A percentile compares a stretch with the other conserved stretches of the same genome.
phyloP scores from a whole-genome alignment of 2,888 invertebrate genomes.

The Athalia rosae region DNA sequence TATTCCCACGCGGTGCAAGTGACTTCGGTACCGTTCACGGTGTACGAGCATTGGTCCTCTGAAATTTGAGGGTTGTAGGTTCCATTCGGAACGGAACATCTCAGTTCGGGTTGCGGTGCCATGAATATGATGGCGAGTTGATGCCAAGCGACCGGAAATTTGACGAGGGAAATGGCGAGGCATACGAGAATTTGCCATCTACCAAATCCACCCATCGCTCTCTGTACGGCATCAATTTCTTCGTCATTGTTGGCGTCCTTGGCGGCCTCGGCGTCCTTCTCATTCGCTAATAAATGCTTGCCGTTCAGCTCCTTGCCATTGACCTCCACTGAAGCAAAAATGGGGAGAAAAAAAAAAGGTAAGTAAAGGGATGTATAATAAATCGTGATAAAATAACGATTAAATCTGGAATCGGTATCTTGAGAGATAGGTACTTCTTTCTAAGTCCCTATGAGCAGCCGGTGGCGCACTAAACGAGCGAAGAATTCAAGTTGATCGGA shows the following conservation, averaged over 20 bases:
- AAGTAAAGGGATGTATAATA: constrained; percentile 5
- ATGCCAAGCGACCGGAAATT: constrained; percentile 89
- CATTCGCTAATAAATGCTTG: constrained; percentile 52
- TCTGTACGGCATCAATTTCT: constrained; percentile 79
- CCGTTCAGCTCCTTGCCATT: constrained; percentile 60
- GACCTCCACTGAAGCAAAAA: constrained; percentile 57
- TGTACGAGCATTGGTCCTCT: constrained; percentile 64
- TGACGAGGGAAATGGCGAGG: constrained; percentile 81
- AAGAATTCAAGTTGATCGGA: not conserved
- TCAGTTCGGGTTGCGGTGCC: constrained; percentile 80
- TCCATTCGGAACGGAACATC: constrained; percentile 73
- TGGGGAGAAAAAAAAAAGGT: constrained; percentile 37
- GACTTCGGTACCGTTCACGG: constrained; percentile 72
- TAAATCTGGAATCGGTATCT: too few species aligned
- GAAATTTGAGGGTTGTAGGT: constrained; percentile 40
- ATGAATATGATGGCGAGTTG: constrained; percentile 87
- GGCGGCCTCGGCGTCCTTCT: constrained; percentile 57
- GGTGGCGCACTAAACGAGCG: too few species aligned
- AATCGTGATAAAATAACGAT: not conserved
- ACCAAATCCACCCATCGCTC: constrained; percentile 83
- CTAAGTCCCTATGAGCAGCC: too few species aligned
- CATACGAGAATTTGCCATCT: constrained; percentile 86
- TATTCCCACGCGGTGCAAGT: constrained; percentile 78
- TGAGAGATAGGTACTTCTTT: too few species aligned
- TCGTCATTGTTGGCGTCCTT: constrained; percentile 49